These are phyloP conservation scores for Galaxias olidus DNA, from an alignment of 2,797 vertebrate species.

Conservation along the genomic window DNA sequence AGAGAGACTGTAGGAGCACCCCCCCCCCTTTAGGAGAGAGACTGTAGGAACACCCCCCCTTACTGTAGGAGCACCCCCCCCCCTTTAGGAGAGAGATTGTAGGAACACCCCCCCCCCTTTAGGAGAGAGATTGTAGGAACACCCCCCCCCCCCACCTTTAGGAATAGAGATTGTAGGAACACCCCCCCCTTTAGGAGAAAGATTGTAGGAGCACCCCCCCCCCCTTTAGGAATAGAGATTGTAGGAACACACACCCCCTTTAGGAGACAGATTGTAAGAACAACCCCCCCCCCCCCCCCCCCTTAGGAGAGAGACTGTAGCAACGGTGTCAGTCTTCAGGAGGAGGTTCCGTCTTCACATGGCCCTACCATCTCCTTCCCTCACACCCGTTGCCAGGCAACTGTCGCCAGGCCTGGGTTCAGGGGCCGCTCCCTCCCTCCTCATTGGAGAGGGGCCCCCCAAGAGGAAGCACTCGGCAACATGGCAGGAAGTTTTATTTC, in stretches of 20 bases:
- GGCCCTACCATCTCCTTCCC: conserved; percentile 20
- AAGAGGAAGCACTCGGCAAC: conserved; percentile 13
- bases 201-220: not conserved
- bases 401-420: conserved; percentile 31
- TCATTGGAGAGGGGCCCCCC: conserved; percentile 7
- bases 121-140: too few species aligned
- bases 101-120: too few species aligned
- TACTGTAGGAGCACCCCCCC: too few species aligned
- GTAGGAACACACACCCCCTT: not conserved
- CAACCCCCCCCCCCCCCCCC: not conserved
- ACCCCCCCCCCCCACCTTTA: too few species aligned
- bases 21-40: not conserved
- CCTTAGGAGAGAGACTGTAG: too few species aligned
- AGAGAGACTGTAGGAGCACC: not conserved
- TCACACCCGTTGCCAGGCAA: conserved; percentile 35
- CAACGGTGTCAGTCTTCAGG: not conserved
- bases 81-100: too few species aligned
- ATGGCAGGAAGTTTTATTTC: conserved; percentile 20
- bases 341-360: not conserved
- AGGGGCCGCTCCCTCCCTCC: conserved; percentile 1
- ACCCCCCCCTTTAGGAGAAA: too few species aligned
- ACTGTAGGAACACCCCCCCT: too few species aligned
- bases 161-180: too few species aligned
- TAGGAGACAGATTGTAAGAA: not conserved
- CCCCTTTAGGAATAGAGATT: not conserved